Conservation (phyloP, 2,888 invertebrate species). For the Meliscaeva auricollis region DNA sequence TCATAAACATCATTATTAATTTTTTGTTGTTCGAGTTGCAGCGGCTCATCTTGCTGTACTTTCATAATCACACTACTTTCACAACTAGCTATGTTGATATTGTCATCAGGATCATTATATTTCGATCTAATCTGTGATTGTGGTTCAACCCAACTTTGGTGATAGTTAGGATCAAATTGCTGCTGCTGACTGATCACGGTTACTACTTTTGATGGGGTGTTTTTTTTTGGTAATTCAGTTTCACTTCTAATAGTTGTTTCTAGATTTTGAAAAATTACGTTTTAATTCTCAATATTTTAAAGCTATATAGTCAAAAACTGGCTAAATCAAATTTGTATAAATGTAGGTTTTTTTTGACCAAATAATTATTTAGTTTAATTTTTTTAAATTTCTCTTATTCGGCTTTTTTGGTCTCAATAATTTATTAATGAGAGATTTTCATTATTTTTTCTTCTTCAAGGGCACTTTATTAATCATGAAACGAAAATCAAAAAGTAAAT, state of each 20-base stretch:
- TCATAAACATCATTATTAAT: no score
- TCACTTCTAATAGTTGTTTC: constrained; percentile 23
- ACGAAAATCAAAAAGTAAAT: no score
- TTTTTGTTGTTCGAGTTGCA: neutral
- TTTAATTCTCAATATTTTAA: constrained; percentile 24
- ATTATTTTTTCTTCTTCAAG: no score
- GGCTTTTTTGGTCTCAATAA: no score
- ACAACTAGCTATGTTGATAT: neutral
- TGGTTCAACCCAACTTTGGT: constrained; percentile 13
- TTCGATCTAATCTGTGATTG: neutral
- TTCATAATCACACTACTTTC: neutral
- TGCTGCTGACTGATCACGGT: constrained; percentile 24
- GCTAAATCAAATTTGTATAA: no score
- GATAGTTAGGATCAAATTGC: constrained; percentile 22
- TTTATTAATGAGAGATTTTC: no score
- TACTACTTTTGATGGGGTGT: constrained; percentile 15
- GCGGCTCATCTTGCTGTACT: no score
- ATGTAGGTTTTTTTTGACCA: no score
- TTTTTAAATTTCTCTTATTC: no score
- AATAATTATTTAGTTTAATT: no score
- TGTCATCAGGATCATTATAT: neutral
- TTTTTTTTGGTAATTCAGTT: neutral
- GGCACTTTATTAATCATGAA: no score
- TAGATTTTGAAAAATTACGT: constrained; percentile 60
- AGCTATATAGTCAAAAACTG: neutral